Conservation (phyloP, 2,888 invertebrate species). For the Lycophotia porphyrea region DNA sequence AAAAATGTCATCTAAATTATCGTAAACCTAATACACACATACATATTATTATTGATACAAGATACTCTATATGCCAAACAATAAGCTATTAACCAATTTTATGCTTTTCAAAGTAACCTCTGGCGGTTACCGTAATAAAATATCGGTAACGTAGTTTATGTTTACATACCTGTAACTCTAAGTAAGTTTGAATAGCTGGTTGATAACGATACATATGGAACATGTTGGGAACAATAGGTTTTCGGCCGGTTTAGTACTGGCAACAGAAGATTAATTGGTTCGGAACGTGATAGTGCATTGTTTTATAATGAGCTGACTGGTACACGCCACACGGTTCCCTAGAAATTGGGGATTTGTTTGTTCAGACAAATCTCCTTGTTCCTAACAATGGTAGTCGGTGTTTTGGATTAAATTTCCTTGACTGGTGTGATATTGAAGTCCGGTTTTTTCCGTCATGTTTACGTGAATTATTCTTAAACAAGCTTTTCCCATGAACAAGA, state of each 20-base stretch:
- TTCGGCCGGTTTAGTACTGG: conserved; percentile 6
- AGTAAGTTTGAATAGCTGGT: conserved; percentile 28
- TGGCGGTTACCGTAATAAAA: conserved; percentile 61
- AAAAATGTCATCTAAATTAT: not conserved
- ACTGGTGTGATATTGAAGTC: too few relatives aligned
- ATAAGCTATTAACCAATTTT: conserved; percentile 43
- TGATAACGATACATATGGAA: conserved; percentile 30
- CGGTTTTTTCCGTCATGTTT: too few relatives aligned
- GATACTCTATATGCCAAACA: conserved; percentile 22
- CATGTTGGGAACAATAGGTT: conserved; percentile 39
- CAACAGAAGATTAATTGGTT: conserved; percentile 30
- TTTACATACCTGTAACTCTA: conserved; percentile 4
- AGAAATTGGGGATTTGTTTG: not conserved
- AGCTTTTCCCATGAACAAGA: too few relatives aligned
- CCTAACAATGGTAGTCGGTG: not conserved
- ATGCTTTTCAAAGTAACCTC: conserved; percentile 54
- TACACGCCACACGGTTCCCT: not conserved
- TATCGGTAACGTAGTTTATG: conserved; percentile 36
- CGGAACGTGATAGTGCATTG: conserved; percentile 35
- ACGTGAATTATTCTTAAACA: too few relatives aligned
- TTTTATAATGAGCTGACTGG: not conserved
- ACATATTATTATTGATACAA: not conserved
- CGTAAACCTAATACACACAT: too few relatives aligned
- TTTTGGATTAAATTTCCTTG: not conserved
- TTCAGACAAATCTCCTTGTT: not conserved